Base-by-base conservation (phyloP, 2,888 invertebrate species). In the Strigamia crassipes region DNA sequence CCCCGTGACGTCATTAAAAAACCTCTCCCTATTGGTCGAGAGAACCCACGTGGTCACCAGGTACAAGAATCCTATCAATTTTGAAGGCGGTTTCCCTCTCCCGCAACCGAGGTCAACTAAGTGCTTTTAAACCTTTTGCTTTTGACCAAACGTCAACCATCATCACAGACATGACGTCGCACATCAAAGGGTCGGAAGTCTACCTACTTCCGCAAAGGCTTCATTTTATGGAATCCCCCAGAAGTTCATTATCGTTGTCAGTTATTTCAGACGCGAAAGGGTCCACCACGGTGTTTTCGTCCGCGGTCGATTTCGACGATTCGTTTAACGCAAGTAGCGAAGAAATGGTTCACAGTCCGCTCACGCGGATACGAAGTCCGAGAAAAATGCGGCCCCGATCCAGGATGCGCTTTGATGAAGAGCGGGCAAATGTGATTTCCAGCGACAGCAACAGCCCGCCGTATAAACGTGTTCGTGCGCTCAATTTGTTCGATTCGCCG, bases 401-500 rank as follows among this genome's bases (percentile, higher is more conserved):
- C 0, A 38, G 79, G 10, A 13, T 42, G 13, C 41, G 46, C 9
- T 31, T 41, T 34, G 31, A 78, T 5, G 42, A 41, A n/a, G 46
- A 41, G 9, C 13, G 34, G 21, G n/a, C 21, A 5, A 21, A 18
- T 21, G 38, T 27, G 10, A 42, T 41, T n/a, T 15, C 79, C 1
- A 38, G 10, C n/a, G 78, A 78, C 5, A 8, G 27, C 4, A 46
- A 31, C 61, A 83, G 88, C 6, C 92, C 92, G 42, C 92, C 92
- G 10, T 91, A 91, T 84, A 90, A 91, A 84, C 87, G 90, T 84
- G 91, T 91, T 46, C 87, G 90, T 84, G 90, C 92, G 0, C 86
- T 89, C 86, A 92, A 94, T 85, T 89, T 96, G 0, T 94, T 94
- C 86, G 95, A 95, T 89, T 94, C 94, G 80, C 95, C 95, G 0